Evolutionary conservation across 92 coral and sea anemone genomes (phyloP).

Genomic region (Montipora capitata): DNA sequence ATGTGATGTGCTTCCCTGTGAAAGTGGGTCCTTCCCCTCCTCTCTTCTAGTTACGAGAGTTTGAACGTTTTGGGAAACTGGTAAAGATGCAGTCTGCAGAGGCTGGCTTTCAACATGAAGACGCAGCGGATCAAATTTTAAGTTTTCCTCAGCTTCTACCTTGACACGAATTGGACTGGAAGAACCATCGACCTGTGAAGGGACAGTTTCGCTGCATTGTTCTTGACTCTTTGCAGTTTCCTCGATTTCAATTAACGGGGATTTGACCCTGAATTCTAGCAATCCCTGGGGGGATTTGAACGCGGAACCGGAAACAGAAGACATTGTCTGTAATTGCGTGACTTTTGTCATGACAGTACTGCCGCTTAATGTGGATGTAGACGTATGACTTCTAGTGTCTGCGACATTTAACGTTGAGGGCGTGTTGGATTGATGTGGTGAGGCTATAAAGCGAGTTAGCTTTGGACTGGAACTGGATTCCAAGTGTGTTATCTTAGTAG

Average conservation of each 20-base stretch:
- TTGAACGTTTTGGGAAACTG: slow-evolving; percentile 13
- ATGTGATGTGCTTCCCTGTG: not conserved
- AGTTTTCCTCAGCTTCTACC: slow-evolving; percentile 54
- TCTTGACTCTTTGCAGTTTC: slow-evolving; percentile 8
- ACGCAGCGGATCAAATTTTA: slow-evolving; percentile 48
- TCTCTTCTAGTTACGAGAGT: slow-evolving; percentile 4
- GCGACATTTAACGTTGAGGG: slow-evolving; percentile 57
- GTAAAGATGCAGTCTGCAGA: slow-evolving; percentile 32
- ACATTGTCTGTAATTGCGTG: slow-evolving; percentile 58
- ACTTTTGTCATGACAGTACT: slow-evolving; percentile 40
- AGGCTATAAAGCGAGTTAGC: slow-evolving; percentile 12
- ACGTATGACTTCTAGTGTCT: slow-evolving; percentile 51
- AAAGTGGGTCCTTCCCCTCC: slow-evolving; percentile 5
- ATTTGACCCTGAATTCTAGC: slow-evolving; percentile 7
- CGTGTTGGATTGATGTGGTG: slow-evolving; percentile 29
- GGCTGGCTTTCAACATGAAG: slow-evolving; percentile 33
- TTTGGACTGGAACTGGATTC: slow-evolving; percentile 34
- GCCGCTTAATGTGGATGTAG: slow-evolving; percentile 33
- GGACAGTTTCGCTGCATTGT: slow-evolving; percentile 38
- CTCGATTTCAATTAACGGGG: slow-evolving; percentile 32
- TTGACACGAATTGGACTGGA: slow-evolving; percentile 57
- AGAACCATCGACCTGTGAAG: slow-evolving; percentile 57
- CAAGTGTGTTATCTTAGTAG: slow-evolving; percentile 26
- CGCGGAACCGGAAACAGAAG: not conserved
- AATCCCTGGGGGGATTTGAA: slow-evolving; percentile 10